These are phyloP conservation scores for Diaphora mendica DNA, from an alignment of 2,888 invertebrate genomes.

Conservation along the genomic window DNA sequence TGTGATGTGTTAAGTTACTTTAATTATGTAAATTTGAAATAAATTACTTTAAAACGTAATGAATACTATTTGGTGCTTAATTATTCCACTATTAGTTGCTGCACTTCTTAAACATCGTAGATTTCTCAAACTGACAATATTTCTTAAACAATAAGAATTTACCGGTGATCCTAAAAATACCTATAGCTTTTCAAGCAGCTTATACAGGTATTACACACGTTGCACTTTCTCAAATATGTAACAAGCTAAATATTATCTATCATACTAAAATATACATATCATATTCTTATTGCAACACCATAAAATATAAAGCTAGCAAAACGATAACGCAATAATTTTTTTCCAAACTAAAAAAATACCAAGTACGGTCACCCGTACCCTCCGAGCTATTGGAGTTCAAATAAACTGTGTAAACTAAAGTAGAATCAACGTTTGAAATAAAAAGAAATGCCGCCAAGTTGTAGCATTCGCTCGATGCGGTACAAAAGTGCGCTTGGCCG, in stretches of 20 bases:
- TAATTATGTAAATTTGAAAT: no score
- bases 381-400: conserved; percentile 7
- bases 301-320: background rate
- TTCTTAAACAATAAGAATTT: background rate
- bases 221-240: background rate
- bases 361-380: background rate
- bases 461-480: conserved; percentile 19
- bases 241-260: background rate
- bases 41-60: no score
- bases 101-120: no score
- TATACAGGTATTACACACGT: background rate
- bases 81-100: no score
- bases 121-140: background rate
- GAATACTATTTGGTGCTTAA: no score
- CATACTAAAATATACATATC: background rate
- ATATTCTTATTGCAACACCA: background rate
- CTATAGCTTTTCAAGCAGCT: background rate
- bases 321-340: background rate
- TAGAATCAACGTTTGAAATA: conserved; percentile 28
- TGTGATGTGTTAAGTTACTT: no score
- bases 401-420: conserved; percentile 21
- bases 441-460: conserved; percentile 27
- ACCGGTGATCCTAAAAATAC: background rate
- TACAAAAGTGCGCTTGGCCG: conserved; percentile 42
- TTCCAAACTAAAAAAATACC: background rate